phyloP scores from a whole-genome alignment of 2,797 vertebrate species.

The Macroramphosus scolopax region DNA sequence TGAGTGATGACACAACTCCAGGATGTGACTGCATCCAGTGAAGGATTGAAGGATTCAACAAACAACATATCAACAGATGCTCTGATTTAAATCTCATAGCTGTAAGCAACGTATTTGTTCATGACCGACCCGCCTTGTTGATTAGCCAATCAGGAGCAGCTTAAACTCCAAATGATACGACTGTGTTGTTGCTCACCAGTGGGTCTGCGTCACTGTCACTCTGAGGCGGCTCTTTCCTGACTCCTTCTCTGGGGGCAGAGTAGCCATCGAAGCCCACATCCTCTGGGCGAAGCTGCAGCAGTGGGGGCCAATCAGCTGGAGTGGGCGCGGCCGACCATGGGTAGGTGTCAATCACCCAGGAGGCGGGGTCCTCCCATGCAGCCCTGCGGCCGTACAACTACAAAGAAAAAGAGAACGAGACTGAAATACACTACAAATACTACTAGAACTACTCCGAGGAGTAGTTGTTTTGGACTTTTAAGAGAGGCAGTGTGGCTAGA shows the following conservation, averaged over 20 bases:
- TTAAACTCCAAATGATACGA: no score
- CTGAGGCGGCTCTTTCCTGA: conserved; percentile 86
- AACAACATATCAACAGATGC: no score
- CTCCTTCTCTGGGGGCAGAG: conserved; percentile 85
- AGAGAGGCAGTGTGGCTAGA: background rate
- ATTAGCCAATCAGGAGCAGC: no score
- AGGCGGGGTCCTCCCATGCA: conserved; percentile 94
- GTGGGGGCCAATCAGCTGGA: conserved; percentile 91
- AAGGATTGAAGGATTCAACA: no score
- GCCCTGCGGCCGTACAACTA: conserved; percentile 92
- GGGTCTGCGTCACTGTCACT: conserved; percentile 92
- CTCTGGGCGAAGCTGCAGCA: conserved; percentile 93
- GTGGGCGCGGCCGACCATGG: conserved; percentile 88
- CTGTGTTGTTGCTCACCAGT: conserved; percentile 80
- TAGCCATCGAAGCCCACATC: conserved; percentile 98
- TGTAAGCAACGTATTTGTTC: no score
- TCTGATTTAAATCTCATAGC: no score
- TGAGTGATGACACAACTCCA: no score
- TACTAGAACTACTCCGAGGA: no score
- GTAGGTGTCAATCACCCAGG: conserved; percentile 95
- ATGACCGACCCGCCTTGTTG: background rate
- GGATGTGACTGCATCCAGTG: background rate
- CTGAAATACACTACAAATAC: background rate
- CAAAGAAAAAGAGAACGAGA: background rate
- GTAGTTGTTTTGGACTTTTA: no score